Conservation (phyloP, 2,113 vertebrate species). For the Eptatretus burgeri region DNA sequence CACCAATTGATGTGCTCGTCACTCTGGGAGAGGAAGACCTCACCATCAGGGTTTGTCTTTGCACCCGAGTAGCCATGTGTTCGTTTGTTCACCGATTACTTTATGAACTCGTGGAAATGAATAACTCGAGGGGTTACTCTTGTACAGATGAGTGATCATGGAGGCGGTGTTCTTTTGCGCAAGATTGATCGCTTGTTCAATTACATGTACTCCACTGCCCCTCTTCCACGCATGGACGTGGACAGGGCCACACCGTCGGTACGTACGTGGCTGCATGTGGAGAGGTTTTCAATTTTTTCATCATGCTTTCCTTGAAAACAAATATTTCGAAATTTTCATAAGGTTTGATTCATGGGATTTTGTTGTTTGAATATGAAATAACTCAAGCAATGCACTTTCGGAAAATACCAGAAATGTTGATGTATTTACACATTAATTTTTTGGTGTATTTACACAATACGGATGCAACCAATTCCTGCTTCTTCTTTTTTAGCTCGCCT, state of each 20-base stretch:
- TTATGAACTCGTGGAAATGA: background rate
- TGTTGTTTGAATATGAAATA: too few species aligned
- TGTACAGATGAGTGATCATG: constrained; percentile 55
- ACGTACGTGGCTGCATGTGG: constrained; percentile 18
- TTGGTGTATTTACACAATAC: too few species aligned
- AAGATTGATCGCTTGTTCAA: constrained; percentile 70
- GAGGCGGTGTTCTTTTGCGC: constrained; percentile 63
- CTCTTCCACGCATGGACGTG: constrained; percentile 37
- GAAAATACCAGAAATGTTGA: too few species aligned
- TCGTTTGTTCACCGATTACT: background rate
- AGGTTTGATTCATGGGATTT: too few species aligned
- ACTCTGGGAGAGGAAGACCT: constrained; percentile 68
- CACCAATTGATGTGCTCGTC: constrained; percentile 46
- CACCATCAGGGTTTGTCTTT: constrained; percentile 47
- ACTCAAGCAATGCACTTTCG: too few species aligned
- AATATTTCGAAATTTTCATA: too few species aligned
- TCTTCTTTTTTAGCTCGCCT: too few species aligned
- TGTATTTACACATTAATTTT: too few species aligned
- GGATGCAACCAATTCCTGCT: too few species aligned
- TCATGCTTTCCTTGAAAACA: too few species aligned
- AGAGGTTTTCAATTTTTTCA: background rate
- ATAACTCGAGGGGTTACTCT: constrained; percentile 7
- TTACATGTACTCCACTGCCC: constrained; percentile 84
- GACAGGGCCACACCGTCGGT: constrained; percentile 56
- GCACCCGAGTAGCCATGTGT: background rate